Evolutionary conservation across 2,797 vertebrate species (phyloP).

Genomic region (Rousettus madagascariensis): DNA sequence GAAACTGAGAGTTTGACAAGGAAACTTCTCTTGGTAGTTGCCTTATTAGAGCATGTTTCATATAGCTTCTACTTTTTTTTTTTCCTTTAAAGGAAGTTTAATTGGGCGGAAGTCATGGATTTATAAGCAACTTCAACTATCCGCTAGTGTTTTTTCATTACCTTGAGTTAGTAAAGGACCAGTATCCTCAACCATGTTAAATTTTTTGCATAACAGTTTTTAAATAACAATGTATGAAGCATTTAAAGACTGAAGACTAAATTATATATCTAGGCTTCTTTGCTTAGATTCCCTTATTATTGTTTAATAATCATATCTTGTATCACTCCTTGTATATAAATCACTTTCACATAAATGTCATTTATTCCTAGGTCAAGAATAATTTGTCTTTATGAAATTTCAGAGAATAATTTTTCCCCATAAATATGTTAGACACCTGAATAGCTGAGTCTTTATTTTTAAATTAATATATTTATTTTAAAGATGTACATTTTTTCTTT

Average conservation of each 20-base stretch:
- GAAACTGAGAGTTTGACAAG: not conserved
- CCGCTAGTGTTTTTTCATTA: not conserved
- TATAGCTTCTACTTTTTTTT: not conserved
- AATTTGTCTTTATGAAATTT: not conserved
- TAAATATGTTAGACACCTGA: not conserved
- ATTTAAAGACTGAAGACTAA: slow-evolving; percentile 1
- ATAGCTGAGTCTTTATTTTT: not conserved
- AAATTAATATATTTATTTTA: slow-evolving; percentile 23
- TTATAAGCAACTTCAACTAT: slow-evolving; percentile 22
- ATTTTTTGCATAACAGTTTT: not conserved
- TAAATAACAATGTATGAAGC: not conserved
- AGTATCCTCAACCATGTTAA: slow-evolving; percentile 30
- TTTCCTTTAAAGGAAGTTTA: slow-evolving; percentile 22
- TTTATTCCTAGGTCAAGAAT: not conserved
- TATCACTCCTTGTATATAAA: not conserved
- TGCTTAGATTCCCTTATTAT: not conserved
- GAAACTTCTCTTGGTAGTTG: not conserved
- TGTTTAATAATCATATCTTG: not conserved
- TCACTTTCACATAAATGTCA: not conserved
- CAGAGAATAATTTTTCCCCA: not conserved
- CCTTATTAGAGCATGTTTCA: not conserved
- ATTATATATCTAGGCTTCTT: not conserved
- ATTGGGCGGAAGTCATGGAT: not conserved
- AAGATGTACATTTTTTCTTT: not conserved
- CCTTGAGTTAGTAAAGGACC: not conserved